These are phyloP conservation scores for Solenopsis invicta DNA, from an alignment of 1,140 invertebrate species.

Conservation along the genomic window DNA sequence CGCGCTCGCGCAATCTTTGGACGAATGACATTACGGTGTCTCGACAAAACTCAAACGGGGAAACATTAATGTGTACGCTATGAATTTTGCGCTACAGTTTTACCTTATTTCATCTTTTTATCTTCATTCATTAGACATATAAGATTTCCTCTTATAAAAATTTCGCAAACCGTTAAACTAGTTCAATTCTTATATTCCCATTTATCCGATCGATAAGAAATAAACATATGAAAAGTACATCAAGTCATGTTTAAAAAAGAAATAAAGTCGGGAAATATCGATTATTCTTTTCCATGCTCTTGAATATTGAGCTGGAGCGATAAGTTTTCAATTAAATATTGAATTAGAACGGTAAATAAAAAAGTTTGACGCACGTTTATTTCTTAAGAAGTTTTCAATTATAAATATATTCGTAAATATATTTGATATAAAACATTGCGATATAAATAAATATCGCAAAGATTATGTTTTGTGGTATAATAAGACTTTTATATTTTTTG, in stretches of 20 bases:
- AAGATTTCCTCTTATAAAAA: not conserved
- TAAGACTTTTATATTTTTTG: not conserved
- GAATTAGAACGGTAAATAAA: not conserved
- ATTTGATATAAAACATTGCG: not conserved
- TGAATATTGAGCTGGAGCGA: slow-evolving; percentile 2
- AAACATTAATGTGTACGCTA: not conserved
- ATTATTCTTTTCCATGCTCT: slow-evolving; percentile 10
- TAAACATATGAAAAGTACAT: not conserved
- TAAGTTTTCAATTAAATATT: slow-evolving; percentile 12
- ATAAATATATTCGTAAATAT: slow-evolving; percentile 3
- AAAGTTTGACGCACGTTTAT: not conserved
- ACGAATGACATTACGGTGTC: slow-evolving; percentile 21
- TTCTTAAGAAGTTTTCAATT: not conserved
- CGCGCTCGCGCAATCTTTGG: slow-evolving; percentile 3
- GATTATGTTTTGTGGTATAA: not conserved
- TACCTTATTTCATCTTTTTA: not conserved
- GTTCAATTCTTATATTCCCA: not conserved
- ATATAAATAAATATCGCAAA: slow-evolving; percentile 12
- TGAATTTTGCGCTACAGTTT: slow-evolving; percentile 2
- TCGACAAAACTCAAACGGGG: not conserved
- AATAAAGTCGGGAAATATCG: not conserved
- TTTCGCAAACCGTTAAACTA: not conserved
- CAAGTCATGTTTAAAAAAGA: not conserved
- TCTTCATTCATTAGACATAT: not conserved
- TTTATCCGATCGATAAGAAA: not conserved